Base-by-base conservation (phyloP, 2,888 invertebrate species). In the Halictus ligatus region DNA sequence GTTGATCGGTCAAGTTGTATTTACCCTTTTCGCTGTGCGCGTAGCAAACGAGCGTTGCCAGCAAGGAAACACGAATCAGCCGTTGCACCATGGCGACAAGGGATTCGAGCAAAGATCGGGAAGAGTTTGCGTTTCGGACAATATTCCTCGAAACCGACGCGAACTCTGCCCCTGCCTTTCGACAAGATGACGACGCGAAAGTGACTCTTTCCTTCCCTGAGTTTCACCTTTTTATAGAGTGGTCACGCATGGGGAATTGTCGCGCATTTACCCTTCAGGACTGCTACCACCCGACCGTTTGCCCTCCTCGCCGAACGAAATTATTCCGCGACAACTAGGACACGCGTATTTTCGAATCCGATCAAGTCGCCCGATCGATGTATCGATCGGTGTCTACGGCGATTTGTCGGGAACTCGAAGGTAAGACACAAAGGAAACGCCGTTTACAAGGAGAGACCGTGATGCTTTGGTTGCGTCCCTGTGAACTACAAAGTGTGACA, bases 211-310 rank as follows among this genome's bases (percentile, higher is more conserved):
- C 91, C 85, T 91, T 88, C 89, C 73, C 75, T 50, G 88, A 93
- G 94, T 93, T 94, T 93, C 94, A 92, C 93, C 91, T 91, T 92
- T 94, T 93, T 93, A 93, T 93, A 91, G 90, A 88, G 87, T 77
- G 75, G 92, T 92, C 92, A 92, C 92, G 92, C 93, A 86, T 90
- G 89, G 87, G 79, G 75, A 89, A 83, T 83, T 83, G 88, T 86
- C 88, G 80, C 86, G 77, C 86, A 84, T 85, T 90, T 84, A 91
- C 88, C 90, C 92, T 91, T 89, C 92, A 92, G 92, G 90, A 88
- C 83, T 87, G 87, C 80, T 84, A 43, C 25, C 29, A 75, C 12
- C 75, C 83, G 43, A 78, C 79, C 78, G 80, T 64, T 75, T 43
- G 6, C 67, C 40, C 21, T 58, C 1, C 25, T 35, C 25, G 35